A percentile compares a stretch with the other conserved stretches of the same genome.
Evolutionary conservation across 2,797 vertebrate genomes (phyloP).

Genomic region (Harpagifer antarcticus): DNA sequence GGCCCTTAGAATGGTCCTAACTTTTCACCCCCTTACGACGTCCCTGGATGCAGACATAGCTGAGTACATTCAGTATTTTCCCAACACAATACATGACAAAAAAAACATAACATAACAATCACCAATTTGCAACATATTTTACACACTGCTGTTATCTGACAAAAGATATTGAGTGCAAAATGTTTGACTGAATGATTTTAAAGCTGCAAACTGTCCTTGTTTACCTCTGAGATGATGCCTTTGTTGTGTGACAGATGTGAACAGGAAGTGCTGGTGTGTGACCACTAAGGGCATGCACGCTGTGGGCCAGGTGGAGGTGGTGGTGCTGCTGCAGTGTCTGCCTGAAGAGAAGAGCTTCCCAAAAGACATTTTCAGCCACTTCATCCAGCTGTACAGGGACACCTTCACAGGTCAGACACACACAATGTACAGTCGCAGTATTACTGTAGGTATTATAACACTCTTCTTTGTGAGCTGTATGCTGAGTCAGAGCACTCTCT

Average conservation of each 20-base stretch:
- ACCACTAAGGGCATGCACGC: constrained; percentile 98
- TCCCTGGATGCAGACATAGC: no score
- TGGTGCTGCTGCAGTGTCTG: constrained; percentile 95
- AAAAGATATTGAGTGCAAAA: neutral
- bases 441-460: no score
- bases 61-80: no score
- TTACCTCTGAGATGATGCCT: constrained; percentile 17
- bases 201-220: neutral
- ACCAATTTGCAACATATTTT: neutral
- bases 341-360: constrained; percentile 98
- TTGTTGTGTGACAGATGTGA: constrained; percentile 88
- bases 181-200: neutral
- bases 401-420: constrained; percentile 89
- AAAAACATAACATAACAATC: neutral
- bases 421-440: neutral
- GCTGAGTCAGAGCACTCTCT: no score
- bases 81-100: no score
- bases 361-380: constrained; percentile 97
- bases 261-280: constrained; percentile 98
- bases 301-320: constrained; percentile 95
- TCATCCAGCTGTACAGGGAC: constrained; percentile 97
- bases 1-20: no score
- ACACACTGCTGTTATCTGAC: neutral
- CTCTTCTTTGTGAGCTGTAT: no score
- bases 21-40: no score